A percentile compares a stretch with the other conserved stretches of the same genome.
Evolutionary conservation across 2,797 vertebrate genomes (phyloP).

Genomic region (Propithecus deckenii): DNA sequence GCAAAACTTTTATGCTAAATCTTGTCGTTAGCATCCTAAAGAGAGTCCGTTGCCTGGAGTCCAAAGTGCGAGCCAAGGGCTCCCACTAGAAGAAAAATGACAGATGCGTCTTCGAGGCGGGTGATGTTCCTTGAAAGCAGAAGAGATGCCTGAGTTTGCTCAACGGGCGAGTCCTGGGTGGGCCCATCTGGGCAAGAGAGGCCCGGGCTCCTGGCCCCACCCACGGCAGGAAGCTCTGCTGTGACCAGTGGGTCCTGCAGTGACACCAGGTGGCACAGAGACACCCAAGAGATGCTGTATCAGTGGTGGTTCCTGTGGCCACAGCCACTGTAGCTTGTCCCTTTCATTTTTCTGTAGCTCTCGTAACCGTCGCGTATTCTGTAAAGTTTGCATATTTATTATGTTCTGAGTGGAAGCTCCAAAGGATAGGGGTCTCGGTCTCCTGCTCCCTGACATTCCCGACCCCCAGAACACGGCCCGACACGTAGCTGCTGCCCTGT

Average conservation of each 20-base stretch:
- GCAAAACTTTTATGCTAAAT: no score
- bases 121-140: rapidly evolving
- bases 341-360: not conserved
- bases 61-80: no score
- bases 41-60: no score
- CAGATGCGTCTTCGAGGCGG: rapidly evolving
- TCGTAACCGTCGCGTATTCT: rapidly evolving
- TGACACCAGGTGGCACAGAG: not conserved
- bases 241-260: rapidly evolving
- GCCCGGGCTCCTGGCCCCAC: not conserved
- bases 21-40: no score
- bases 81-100: not conserved
- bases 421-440: rapidly evolving
- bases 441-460: not conserved
- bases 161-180: rapidly evolving
- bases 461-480: not conserved
- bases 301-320: rapidly evolving
- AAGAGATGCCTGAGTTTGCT: not conserved
- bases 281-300: not conserved
- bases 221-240: not conserved
- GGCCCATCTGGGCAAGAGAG: rapidly evolving
- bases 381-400: rapidly evolving
- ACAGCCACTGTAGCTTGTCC: not conserved
- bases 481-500: rapidly evolving
- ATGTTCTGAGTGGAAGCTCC: not conserved